phyloP scores from a whole-genome alignment of 2,113 vertebrate genomes.

The Bombycilla garrulus region DNA sequence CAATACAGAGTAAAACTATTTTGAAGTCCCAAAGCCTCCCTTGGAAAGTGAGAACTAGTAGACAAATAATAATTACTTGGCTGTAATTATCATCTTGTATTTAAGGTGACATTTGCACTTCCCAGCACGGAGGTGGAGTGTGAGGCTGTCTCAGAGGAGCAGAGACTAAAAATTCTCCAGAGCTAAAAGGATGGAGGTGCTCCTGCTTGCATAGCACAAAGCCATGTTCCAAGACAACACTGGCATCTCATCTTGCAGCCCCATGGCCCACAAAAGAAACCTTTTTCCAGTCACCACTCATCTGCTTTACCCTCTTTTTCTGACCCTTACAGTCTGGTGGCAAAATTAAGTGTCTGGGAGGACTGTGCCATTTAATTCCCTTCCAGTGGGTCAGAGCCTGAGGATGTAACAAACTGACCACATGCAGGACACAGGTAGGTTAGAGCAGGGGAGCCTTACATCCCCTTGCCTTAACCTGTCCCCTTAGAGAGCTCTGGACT shows the following conservation, averaged over 20 bases:
- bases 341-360: background rate
- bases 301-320: background rate
- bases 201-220: background rate
- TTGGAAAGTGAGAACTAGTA: background rate
- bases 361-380: background rate
- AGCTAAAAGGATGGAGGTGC: background rate
- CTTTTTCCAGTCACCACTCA: background rate
- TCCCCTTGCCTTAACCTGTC: background rate
- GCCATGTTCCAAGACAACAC: background rate
- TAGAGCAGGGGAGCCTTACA: background rate
- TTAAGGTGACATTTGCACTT: background rate
- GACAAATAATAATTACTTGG: too few species aligned
- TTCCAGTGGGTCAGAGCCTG: background rate
- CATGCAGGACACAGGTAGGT: fast-evolving
- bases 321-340: background rate
- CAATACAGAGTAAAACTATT: background rate
- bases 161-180: background rate
- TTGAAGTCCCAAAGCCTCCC: background rate
- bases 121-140: background rate
- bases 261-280: background rate
- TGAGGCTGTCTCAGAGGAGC: background rate
- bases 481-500: background rate
- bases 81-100: background rate
- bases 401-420: background rate
- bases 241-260: background rate